These are phyloP conservation scores for Oxyura jamaicensis DNA, from an alignment of 2,113 vertebrate genomes.

Conservation along the genomic window DNA sequence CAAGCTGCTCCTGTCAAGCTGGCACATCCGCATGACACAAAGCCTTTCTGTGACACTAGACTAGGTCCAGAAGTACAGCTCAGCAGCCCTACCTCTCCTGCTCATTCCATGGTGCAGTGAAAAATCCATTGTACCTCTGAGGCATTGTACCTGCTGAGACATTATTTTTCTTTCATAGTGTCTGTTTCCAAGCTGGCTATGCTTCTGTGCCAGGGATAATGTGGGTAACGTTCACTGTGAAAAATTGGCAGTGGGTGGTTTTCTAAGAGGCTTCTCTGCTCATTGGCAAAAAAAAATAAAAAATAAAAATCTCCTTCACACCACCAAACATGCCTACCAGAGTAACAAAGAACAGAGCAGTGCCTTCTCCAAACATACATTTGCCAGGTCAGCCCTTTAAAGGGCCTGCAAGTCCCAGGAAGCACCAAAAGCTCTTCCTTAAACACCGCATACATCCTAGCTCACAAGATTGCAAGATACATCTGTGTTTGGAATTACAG, in stretches of 20 bases:
- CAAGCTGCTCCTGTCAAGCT: not conserved
- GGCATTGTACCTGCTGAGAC: conserved; percentile 21
- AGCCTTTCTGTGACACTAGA: not conserved
- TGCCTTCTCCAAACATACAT: not conserved
- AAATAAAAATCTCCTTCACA: conserved; percentile 33
- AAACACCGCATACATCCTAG: not conserved
- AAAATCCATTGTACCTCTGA: not conserved
- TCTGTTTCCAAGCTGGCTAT: not conserved
- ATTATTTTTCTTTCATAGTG: conserved; percentile 52
- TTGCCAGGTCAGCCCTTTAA: not conserved
- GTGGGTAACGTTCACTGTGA: conserved; percentile 8
- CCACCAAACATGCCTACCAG: not conserved
- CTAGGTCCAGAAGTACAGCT: not conserved
- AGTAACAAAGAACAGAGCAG: not conserved
- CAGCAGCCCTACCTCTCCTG: not conserved
- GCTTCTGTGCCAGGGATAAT: conserved; percentile 29
- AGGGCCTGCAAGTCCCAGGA: not conserved
- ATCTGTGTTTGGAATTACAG: accelerated
- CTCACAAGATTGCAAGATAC: not conserved
- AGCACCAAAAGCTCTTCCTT: not conserved
- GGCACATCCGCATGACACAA: conserved; percentile 1
- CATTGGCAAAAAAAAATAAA: not conserved
- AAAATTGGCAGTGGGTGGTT: not conserved
- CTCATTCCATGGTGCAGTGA: not conserved
- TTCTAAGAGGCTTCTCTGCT: conserved; percentile 14